Base-by-base conservation (phyloP, 2,113 vertebrate species). In the Pao palembangensis region DNA sequence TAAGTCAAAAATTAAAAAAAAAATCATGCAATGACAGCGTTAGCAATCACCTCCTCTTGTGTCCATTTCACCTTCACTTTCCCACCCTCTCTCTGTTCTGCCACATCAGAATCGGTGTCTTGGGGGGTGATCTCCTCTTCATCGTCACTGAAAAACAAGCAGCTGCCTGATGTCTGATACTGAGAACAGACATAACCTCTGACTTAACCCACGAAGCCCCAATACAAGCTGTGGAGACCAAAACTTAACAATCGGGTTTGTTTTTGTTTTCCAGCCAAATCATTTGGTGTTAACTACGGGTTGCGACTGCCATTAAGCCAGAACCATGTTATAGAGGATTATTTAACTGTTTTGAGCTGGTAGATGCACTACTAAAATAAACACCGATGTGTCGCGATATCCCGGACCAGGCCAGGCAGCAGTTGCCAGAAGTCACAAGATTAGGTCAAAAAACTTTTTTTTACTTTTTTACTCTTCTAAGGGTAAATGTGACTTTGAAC, bases 11-110 rank as follows among this genome's bases (percentile, higher is more conserved):
- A 28, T 6, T 6, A 28, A 4, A 28, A 23, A 38, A 38, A 38
- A 2, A 38, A 38, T 38, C 8, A 38, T 38, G 34, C 34, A 38
- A 38, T 12, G 8, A 38, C 8, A 12, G 34, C 4, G 8, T 38
- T 12, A 12, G 47, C n/a, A 66, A 10, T 71, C 75, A 96, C 97
- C 93, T 99, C 97, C 54, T 95, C 94, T 1, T 92, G 93, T 0
- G 93, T 94, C 96, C 97, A 99, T 56, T 94, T 99, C 74, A 97
- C 93, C 83, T 96, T 98, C 44, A 93, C 93, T 66, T 92, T 94
- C 52, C 91, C 89, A 15, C 80, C 84, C 2, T 99, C 97, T 63
- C 90, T 91, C 47, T 90, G 93, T 64, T 98, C 97, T 0, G 92
- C 90, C 49, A 94, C 93, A 41, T 99, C 97, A 0, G 92, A 93